Conservation (phyloP, 2,888 invertebrate genomes). For the Zygothrica quintamaculata region DNA sequence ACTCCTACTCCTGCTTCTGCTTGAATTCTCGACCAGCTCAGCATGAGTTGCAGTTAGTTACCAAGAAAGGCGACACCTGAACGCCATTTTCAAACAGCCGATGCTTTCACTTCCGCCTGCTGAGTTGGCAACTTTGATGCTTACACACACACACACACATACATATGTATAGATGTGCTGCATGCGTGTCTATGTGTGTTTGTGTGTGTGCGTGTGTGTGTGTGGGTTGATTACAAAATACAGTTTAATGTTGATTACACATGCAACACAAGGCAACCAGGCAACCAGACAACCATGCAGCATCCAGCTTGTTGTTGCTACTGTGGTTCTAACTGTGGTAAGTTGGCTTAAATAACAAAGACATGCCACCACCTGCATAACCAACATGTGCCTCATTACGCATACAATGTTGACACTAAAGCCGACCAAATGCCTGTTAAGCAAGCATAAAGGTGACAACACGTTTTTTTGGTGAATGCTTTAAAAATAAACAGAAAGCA, state of each 20-base stretch:
- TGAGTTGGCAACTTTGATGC: constrained; percentile 65
- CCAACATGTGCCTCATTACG: constrained; percentile 62
- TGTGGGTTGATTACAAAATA: constrained; percentile 75
- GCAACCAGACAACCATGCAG: constrained; percentile 12
- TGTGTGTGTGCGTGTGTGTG: constrained; percentile 32
- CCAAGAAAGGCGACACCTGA: constrained; percentile 68
- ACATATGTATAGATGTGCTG: too few species aligned
- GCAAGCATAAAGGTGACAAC: background rate
- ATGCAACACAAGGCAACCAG: constrained; percentile 59
- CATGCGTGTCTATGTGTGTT: constrained; percentile 6
- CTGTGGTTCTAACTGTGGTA: constrained; percentile 41
- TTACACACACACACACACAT: constrained; percentile 16
- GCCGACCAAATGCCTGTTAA: constrained; percentile 43
- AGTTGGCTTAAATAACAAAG: constrained; percentile 54
- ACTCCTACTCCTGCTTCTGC: background rate
- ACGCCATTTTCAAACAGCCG: constrained; percentile 62
- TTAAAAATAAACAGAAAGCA: background rate
- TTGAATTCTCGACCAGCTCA: constrained; percentile 4
- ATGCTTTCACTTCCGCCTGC: constrained; percentile 73
- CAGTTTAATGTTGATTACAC: constrained; percentile 80
- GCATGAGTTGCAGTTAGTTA: constrained; percentile 74
- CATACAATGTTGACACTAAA: constrained; percentile 74
- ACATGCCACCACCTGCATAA: constrained; percentile 10
- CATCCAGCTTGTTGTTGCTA: constrained; percentile 10
- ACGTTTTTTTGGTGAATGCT: constrained; percentile 6